Evolutionary conservation across 2,797 vertebrate genomes (phyloP).

Genomic region (Galagoides demidoff): DNA sequence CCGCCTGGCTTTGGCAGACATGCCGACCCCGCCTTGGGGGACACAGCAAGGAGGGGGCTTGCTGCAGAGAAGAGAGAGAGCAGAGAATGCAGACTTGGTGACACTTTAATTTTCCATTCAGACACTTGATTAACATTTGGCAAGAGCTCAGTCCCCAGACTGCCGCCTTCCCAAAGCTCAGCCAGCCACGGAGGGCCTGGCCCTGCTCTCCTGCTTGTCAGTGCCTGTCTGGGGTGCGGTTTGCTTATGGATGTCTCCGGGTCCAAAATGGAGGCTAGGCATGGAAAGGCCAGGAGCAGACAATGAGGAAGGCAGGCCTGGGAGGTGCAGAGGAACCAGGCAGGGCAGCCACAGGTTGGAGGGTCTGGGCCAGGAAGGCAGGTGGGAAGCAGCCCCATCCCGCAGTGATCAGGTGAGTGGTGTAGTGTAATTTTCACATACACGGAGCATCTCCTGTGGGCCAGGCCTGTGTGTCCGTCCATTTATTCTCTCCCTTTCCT

Average conservation of each 20-base stretch:
- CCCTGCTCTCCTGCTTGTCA: neutral
- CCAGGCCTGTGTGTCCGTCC: neutral
- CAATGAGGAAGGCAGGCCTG: neutral
- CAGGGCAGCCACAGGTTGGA: neutral
- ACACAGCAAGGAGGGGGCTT: neutral
- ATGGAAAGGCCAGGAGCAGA: neutral
- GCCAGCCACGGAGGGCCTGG: neutral
- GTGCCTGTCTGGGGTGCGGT: neutral
- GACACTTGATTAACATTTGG: neutral
- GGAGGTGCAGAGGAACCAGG: neutral
- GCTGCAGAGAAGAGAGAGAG: neutral
- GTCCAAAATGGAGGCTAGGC: neutral
- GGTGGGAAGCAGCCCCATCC: neutral
- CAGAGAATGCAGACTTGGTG: neutral
- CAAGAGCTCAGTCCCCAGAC: neutral
- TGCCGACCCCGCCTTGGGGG: neutral
- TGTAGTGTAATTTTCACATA: neutral
- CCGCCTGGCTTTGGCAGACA: neutral
- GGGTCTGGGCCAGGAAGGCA: neutral
- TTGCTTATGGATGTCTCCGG: neutral
- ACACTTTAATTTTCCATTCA: conserved; percentile 18
- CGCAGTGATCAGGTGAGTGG: neutral
- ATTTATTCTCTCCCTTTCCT: neutral
- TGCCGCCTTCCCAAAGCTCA: neutral
- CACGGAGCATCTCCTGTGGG: neutral